Conservation (phyloP, 2,113 vertebrate species). For the Oreochromis tanganicae region DNA sequence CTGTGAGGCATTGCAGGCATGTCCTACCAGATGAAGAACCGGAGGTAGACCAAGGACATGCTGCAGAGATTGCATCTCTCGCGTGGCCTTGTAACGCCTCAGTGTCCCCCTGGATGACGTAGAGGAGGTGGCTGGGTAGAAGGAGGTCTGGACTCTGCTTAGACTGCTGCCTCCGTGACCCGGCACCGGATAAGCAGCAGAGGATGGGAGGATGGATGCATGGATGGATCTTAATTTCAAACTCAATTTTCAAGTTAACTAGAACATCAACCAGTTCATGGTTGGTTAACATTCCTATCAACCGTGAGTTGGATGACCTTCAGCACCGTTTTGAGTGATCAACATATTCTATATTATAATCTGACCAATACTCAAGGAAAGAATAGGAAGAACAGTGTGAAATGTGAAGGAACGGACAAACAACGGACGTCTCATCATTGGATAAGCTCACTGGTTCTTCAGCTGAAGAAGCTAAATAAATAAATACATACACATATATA, state of each 20-base stretch:
- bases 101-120: not conserved
- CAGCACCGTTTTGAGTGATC: accelerated
- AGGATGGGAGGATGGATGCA: not conserved
- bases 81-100: not conserved
- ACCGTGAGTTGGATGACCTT: not conserved
- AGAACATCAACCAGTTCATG: not conserved
- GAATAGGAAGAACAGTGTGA: not conserved
- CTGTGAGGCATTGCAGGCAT: not conserved
- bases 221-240: not conserved
- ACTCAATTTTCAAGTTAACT: not conserved
- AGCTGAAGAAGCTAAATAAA: not conserved
- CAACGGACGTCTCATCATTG: accelerated
- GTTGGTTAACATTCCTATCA: not conserved
- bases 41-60: not conserved
- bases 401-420: not conserved
- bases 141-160: not conserved
- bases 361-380: not conserved
- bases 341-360: not conserved
- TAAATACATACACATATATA: no score
- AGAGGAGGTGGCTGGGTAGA: not conserved
- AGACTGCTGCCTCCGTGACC: not conserved
- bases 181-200: accelerated
- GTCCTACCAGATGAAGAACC: not conserved
- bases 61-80: not conserved
- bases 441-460: accelerated